Evolutionary conservation across 2,113 vertebrate species (phyloP).

Genomic region (Callospermophilus lateralis): DNA sequence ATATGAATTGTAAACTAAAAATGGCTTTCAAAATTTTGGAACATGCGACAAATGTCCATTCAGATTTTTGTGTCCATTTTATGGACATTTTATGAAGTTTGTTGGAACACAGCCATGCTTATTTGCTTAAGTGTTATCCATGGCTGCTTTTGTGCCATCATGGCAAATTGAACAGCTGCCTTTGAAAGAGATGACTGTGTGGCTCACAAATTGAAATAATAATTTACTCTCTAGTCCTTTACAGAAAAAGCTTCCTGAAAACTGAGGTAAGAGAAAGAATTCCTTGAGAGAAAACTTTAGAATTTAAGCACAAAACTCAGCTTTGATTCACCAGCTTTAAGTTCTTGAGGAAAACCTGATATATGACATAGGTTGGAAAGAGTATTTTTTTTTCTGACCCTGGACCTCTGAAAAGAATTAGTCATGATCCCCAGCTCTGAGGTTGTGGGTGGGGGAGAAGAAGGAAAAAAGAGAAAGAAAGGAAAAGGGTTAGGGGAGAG

Average conservation of each 20-base stretch:
- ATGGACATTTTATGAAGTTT: neutral
- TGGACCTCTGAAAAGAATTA: neutral
- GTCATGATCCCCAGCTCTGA: neutral
- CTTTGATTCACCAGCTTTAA: neutral
- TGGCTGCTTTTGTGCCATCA: neutral
- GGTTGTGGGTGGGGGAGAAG: no score
- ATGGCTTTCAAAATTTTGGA: slow-evolving; percentile 38
- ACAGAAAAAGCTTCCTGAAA: neutral
- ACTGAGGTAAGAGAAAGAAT: slow-evolving; percentile 5
- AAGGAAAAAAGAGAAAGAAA: neutral
- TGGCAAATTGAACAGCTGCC: neutral
- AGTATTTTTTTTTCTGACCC: neutral
- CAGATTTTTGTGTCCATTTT: neutral
- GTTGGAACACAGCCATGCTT: neutral
- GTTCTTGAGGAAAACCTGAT: neutral
- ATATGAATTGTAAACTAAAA: neutral
- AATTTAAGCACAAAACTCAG: neutral
- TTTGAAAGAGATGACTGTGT: neutral
- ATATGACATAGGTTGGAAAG: neutral
- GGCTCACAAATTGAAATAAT: neutral
- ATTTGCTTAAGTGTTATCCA: neutral
- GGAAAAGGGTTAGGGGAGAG: neutral
- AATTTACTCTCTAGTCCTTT: slow-evolving; percentile 8
- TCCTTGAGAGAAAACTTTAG: neutral
- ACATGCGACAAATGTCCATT: neutral